phyloP scores from a whole-genome alignment of 2,888 invertebrate genomes.

The Leucania comma region DNA sequence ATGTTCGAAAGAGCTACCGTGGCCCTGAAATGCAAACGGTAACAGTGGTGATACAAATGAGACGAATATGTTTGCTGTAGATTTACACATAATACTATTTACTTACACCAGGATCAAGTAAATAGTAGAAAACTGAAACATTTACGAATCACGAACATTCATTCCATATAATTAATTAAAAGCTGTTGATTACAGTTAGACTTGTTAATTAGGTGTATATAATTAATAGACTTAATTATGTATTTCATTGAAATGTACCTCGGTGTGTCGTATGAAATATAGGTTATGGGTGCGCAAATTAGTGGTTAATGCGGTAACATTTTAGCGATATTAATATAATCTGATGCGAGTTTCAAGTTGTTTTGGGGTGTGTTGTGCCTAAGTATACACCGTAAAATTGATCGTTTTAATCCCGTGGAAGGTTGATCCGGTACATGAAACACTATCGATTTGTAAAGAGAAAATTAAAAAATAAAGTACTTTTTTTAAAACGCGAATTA shows the following conservation, averaged over 20 bases:
- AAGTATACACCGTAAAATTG: no score
- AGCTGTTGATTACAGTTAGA: slow-evolving; percentile 14
- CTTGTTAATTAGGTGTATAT: slow-evolving; percentile 14
- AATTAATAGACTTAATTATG: slow-evolving; percentile 36
- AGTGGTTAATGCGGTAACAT: slow-evolving; percentile 4
- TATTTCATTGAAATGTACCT: slow-evolving; percentile 17
- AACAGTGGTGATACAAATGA: no score
- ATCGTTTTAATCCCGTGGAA: no score
- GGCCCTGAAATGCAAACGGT: no score
- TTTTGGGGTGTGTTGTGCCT: background rate
- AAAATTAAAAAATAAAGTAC: no score
- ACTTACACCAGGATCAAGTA: background rate
- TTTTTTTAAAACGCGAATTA: no score
- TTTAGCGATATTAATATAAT: slow-evolving; percentile 15
- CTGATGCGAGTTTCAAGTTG: slow-evolving; percentile 4
- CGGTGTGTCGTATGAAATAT: slow-evolving; percentile 18
- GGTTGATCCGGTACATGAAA: no score
- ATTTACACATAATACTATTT: background rate
- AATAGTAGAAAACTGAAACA: slow-evolving; percentile 1
- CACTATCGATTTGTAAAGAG: no score
- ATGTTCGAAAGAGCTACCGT: no score
- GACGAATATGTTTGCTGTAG: background rate
- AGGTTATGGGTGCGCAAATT: slow-evolving; percentile 24
- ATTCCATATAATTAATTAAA: slow-evolving; percentile 25
- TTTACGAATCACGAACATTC: no score